phyloP scores from a whole-genome alignment of 2,888 invertebrate genomes.

The Deilephila porcellus region DNA sequence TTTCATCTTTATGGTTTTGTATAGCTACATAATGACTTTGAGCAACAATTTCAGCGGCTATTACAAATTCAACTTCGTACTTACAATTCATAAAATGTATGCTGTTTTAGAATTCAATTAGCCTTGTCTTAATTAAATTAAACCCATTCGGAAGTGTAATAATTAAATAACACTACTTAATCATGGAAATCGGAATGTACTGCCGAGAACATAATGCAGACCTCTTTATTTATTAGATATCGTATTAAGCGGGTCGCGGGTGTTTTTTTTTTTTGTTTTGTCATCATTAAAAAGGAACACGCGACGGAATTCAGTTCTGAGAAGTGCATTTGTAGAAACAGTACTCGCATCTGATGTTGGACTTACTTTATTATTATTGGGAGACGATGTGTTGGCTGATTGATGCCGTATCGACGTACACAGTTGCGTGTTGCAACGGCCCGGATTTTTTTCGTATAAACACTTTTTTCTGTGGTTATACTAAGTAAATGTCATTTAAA shows the following conservation, averaged over 20 bases:
- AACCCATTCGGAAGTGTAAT: neutral
- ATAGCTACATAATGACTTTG: neutral
- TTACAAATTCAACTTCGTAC: too few relatives aligned
- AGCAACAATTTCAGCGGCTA: too few relatives aligned
- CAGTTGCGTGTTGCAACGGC: slow-evolving; percentile 10
- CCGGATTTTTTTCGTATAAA: neutral
- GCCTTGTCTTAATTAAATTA: neutral
- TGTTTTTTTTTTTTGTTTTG: slow-evolving; percentile 40
- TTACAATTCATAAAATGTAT: too few relatives aligned
- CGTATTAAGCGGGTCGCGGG: slow-evolving; percentile 25
- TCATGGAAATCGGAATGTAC: slow-evolving; percentile 10
- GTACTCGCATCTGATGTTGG: slow-evolving; percentile 62
- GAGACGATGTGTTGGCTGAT: slow-evolving; percentile 56
- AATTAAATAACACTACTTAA: slow-evolving; percentile 7
- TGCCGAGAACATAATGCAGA: slow-evolving; percentile 24
- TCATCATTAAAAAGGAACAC: slow-evolving; percentile 49
- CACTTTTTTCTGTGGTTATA: slow-evolving; percentile 5
- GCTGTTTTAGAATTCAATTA: too few relatives aligned
- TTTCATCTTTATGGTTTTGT: neutral
- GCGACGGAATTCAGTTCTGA: slow-evolving; percentile 61
- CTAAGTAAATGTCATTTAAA: neutral
- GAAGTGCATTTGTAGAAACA: slow-evolving; percentile 65
- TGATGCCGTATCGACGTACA: slow-evolving; percentile 54
- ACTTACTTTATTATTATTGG: slow-evolving; percentile 71
- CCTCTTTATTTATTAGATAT: slow-evolving; percentile 30